Conservation (phyloP, 2,113 vertebrate genomes). For the Saguinus midas region DNA sequence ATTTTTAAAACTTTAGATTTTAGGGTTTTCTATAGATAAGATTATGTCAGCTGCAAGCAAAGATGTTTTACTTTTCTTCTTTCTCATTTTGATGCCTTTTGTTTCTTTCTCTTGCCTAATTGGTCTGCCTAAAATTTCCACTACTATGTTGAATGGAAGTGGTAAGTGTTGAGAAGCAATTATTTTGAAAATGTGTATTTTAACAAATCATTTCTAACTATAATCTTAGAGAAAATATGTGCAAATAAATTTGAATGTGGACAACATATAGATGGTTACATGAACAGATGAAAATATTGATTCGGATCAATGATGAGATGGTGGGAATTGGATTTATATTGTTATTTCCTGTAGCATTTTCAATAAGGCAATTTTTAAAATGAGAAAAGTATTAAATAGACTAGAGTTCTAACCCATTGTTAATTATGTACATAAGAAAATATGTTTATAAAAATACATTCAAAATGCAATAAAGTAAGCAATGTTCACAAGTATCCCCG, state of each 20-base stretch:
- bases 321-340: not conserved
- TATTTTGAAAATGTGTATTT: not conserved
- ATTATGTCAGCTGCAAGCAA: not conserved
- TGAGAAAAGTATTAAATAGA: not conserved
- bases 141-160: not conserved
- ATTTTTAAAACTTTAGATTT: not conserved
- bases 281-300: not conserved
- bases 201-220: not conserved
- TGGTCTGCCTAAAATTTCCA: not conserved
- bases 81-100: not conserved
- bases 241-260: slow-evolving; percentile 9
- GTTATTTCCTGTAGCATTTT: not conserved
- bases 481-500: not conserved
- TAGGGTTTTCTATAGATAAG: not conserved
- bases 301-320: not conserved
- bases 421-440: not conserved
- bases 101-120: not conserved
- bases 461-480: not conserved
- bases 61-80: not conserved
- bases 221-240: not conserved
- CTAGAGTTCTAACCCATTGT: not conserved
- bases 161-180: not conserved
- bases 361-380: slow-evolving; percentile 17
- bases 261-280: not conserved
- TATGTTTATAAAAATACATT: not conserved